Conservation (phyloP, 2,113 vertebrate genomes). For the Callipepla californica region DNA sequence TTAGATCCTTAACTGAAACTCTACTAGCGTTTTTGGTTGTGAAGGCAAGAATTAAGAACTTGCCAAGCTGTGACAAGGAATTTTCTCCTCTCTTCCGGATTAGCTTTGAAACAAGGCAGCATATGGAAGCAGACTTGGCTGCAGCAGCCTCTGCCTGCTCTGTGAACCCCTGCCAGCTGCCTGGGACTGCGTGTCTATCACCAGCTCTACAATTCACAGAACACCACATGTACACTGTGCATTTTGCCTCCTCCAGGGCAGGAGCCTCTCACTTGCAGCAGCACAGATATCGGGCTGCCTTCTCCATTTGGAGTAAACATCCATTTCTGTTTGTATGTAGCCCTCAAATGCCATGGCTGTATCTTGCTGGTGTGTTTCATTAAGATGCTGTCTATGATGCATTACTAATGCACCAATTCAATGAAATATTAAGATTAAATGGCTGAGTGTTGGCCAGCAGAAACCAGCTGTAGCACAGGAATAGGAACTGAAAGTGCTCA, state of each 20-base stretch:
- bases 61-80: neutral
- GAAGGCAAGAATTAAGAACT: neutral
- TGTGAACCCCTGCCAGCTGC: constrained; percentile 17
- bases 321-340: neutral
- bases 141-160: constrained; percentile 47
- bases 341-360: neutral
- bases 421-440: constrained; percentile 3
- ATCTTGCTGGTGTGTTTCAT: constrained; percentile 1
- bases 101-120: constrained; percentile 41
- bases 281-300: neutral
- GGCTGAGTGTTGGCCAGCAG: neutral
- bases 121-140: constrained; percentile 43
- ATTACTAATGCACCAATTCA: neutral
- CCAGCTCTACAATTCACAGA: constrained; percentile 32
- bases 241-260: constrained; percentile 3
- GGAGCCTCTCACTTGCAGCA: neutral
- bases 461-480: neutral
- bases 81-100: neutral
- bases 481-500: neutral
- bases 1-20: neutral
- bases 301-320: neutral
- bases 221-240: constrained; percentile 11
- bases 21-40: neutral
- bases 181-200: constrained; percentile 40
- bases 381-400: neutral